These are phyloP conservation scores for Pogonocichla stellata DNA, from an alignment of 2,113 vertebrate genomes.

Conservation along the genomic window DNA sequence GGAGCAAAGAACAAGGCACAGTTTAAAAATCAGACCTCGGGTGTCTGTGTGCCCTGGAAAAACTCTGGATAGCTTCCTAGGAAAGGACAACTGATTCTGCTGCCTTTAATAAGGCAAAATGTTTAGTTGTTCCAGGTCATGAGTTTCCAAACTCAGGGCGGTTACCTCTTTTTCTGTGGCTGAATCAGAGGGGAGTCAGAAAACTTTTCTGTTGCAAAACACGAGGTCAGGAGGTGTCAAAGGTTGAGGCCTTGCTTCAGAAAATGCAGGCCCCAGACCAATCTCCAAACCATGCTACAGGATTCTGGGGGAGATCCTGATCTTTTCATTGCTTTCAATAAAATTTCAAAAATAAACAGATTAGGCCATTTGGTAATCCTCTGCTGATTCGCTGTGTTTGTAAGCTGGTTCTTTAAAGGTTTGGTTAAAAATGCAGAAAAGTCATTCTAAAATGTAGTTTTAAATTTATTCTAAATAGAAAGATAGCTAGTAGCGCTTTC, in stretches of 20 bases:
- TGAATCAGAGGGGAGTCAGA: slow-evolving; percentile 1
- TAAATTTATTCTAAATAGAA: neutral
- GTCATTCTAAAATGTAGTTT: neutral
- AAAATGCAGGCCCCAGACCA: neutral
- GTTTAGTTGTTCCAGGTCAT: neutral
- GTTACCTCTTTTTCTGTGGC: neutral
- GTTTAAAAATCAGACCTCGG: neutral
- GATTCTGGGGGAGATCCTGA: neutral
- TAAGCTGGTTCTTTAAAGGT: neutral
- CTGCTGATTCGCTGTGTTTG: neutral
- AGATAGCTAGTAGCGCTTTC: neutral
- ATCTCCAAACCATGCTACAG: neutral
- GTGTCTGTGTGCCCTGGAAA: neutral
- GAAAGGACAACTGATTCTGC: neutral
- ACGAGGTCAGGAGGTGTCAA: neutral
- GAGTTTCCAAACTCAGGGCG: neutral
- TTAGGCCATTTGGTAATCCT: neutral
- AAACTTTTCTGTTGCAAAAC: neutral
- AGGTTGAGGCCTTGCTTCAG: neutral
- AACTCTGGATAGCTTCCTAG: neutral
- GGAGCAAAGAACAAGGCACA: neutral
- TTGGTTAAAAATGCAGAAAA: neutral
- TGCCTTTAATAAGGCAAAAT: neutral
- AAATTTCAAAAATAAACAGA: neutral
- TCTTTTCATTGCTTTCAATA: slow-evolving; percentile 7